Evolutionary conservation across 2,113 vertebrate species (phyloP), one percentile per base, ranked within the genome.

Genomic region (Saimiri boliviensis): DNA sequence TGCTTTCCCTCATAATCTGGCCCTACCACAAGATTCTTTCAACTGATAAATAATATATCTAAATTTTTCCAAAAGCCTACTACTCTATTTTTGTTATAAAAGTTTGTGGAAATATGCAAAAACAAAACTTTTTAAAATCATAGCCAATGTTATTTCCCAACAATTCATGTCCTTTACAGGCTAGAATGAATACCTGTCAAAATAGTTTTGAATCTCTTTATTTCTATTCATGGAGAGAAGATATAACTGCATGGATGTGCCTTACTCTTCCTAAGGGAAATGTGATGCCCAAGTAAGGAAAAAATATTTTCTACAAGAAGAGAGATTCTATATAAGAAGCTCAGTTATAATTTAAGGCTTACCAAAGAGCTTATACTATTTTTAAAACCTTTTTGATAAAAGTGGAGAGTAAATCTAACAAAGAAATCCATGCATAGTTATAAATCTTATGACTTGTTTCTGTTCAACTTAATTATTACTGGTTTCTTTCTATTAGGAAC

Each of bases 11-110:
- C 40, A 76, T 91, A 40, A 74, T 79, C 54, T 63, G 45, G 13
- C 5, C n/a, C 8, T 71, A 70, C 40, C 70, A 77, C 11, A 77
- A 97, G 77, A 47, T 76, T 91, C 21, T 84, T 68, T 96, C 56
- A 89, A 76, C 9, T 40, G 85, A 77, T 92, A 94, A 87, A 92
- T 74, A 79, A 79, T 68, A 94, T 40, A 83, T 68, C 6, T 42
- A 52, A 5, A 56, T 80, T 58, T 77, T 88, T 70, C 56, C 37
- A n/a, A 89, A 92, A 68, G 5, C 0, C 20, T 40, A 87, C 66
- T 71, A 83, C 56, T 95, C 27, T 52, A 4, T 76, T 96, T 87
- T 45, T 85, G 23, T 54, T 87, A 76, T 92, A n/a, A 3, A 60
- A 68, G 12, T 42, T 56, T 74, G 81, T 91, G 68, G 17, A 96